These are phyloP conservation scores for Gallirallus australis DNA, from an alignment of 2,797 vertebrate genomes.

Conservation along the genomic window DNA sequence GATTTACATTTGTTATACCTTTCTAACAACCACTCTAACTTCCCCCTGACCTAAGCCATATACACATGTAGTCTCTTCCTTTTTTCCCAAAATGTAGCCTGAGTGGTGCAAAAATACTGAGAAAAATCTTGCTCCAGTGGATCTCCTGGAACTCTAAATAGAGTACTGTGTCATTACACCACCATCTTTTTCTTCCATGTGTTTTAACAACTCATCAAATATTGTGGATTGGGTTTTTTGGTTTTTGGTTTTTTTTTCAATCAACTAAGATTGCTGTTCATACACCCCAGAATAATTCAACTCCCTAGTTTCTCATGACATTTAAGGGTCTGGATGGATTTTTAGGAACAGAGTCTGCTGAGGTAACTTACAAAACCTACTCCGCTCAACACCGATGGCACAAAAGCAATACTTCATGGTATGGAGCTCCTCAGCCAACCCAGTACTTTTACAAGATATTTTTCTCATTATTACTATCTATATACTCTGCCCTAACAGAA, in stretches of 20 bases:
- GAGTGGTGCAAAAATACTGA: neutral
- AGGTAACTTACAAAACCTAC: neutral
- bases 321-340: neutral
- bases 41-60: fast-evolving
- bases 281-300: neutral
- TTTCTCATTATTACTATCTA: slow-evolving; percentile 8
- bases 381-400: neutral
- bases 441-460: neutral
- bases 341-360: neutral
- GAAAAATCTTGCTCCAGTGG: fast-evolving
- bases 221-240: fast-evolving
- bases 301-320: neutral
- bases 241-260: neutral
- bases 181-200: neutral
- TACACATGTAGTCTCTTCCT: fast-evolving
- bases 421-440: neutral
- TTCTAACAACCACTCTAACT: neutral
- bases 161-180: neutral
- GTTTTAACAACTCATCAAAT: neutral
- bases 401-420: neutral
- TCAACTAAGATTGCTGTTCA: neutral
- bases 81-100: neutral
- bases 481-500: neutral
- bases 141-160: neutral
- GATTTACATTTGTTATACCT: neutral